Evolutionary conservation across 2,888 invertebrate species (phyloP).

Genomic region (Lepidochrysops patricia): DNA sequence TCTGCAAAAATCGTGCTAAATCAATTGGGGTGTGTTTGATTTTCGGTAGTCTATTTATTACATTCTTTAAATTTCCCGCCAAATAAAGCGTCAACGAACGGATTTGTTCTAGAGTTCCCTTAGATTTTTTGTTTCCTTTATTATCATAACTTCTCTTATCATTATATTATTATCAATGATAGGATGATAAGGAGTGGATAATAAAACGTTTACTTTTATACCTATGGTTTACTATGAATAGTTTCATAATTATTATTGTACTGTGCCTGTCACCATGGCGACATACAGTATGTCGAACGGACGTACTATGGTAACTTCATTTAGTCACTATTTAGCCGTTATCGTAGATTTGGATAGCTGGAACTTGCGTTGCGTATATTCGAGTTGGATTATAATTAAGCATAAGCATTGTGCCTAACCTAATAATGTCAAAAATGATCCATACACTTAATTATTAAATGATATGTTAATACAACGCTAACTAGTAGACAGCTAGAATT

Average conservation of each 20-base stretch:
- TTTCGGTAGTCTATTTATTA: too few relatives aligned
- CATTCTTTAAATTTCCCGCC: not conserved
- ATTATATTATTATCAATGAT: not conserved
- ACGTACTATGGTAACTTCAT: not conserved
- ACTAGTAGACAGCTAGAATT: not conserved
- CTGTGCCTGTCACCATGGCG: not conserved
- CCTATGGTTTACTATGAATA: not conserved
- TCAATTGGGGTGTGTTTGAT: too few relatives aligned
- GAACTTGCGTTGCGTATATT: not conserved
- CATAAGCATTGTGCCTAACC: too few relatives aligned
- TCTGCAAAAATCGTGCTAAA: not conserved
- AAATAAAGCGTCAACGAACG: not conserved
- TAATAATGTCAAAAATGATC: not conserved
- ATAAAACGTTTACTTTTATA: not conserved
- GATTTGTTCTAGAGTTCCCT: not conserved
- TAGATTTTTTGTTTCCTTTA: not conserved
- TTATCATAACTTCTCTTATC: not conserved
- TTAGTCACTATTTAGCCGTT: not conserved
- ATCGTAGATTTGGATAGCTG: not conserved
- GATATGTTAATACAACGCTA: not conserved
- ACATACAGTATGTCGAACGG: not conserved
- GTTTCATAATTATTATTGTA: not conserved
- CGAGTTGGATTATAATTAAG: not conserved
- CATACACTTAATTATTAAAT: not conserved
- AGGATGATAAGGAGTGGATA: not conserved